These are phyloP conservation scores for Scaptodrosophila lebanonensis DNA, from an alignment of 1,140 invertebrate species.

Conservation along the genomic window DNA sequence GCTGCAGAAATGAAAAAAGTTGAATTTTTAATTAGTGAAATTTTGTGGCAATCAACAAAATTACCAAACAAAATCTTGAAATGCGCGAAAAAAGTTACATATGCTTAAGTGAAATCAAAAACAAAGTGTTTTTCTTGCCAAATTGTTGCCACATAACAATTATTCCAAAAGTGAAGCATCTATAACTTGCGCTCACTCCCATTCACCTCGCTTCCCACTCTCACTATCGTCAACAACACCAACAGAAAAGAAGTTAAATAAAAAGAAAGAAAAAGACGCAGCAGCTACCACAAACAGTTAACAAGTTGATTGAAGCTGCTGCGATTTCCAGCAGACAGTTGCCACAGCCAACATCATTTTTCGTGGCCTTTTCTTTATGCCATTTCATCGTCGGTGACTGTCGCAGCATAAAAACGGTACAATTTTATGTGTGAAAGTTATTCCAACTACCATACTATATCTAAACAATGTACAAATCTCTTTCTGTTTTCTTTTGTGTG, in stretches of 20 bases:
- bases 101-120: constrained; percentile 14
- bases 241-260: no score
- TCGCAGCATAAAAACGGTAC: constrained; percentile 49
- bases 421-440: constrained; percentile 66
- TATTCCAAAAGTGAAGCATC: no score
- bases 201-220: constrained; percentile 26
- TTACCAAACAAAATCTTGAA: no score
- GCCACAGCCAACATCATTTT: constrained; percentile 33
- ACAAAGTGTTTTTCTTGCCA: constrained; percentile 1
- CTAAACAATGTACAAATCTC: constrained; percentile 33
- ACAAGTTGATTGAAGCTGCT: constrained; percentile 11
- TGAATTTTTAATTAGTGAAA: no score
- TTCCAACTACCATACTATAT: constrained; percentile 13
- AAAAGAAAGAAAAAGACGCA: no score
- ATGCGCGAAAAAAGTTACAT: constrained; percentile 39
- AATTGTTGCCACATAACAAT: no score
- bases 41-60: no score
- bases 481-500: constrained; percentile 45
- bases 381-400: constrained; percentile 35
- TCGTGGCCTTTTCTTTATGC: constrained; percentile 35
- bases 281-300: constrained; percentile 7
- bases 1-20: constrained; percentile 11
- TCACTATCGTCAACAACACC: constrained; percentile 35
- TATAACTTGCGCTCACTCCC: no score
- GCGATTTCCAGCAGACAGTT: background rate